A percentile compares a stretch with the other conserved stretches of the same genome.
These are phyloP conservation scores for Cavia porcellus DNA, from an alignment of 2,113 vertebrate genomes.

Conservation along the genomic window DNA sequence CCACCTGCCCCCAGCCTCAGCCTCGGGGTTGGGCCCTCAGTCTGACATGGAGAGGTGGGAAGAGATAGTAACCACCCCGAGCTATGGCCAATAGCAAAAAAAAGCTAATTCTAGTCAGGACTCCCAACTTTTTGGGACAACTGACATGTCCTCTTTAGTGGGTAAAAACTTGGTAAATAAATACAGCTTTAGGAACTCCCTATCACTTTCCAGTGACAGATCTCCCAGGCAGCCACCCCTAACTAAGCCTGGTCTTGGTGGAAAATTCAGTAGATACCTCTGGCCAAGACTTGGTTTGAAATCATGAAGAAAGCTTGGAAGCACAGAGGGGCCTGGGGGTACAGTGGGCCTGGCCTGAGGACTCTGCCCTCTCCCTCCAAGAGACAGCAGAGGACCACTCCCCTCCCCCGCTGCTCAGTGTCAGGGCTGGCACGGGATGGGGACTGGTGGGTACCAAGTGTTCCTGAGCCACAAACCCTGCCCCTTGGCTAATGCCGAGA, in stretches of 20 bases:
- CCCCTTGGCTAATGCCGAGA: constrained; percentile 43
- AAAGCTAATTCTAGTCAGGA: background rate
- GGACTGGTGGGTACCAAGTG: background rate
- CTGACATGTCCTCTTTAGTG: background rate
- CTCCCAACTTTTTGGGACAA: background rate
- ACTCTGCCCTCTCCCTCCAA: background rate
- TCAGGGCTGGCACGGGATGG: constrained; percentile 9
- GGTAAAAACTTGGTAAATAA: background rate
- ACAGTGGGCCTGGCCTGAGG: background rate
- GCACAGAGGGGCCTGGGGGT: background rate
- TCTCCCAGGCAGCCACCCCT: background rate
- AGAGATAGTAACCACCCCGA: background rate
- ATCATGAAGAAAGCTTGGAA: background rate
- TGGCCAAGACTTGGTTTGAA: background rate
- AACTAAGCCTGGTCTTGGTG: background rate
- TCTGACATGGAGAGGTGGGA: background rate
- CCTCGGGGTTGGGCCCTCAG: background rate
- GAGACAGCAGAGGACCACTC: background rate
- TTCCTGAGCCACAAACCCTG: constrained; percentile 50
- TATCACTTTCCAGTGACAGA: accelerated
- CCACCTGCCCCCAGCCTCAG: constrained; percentile 67
- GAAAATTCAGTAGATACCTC: background rate
- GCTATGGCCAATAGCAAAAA: background rate
- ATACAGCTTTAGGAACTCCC: background rate
- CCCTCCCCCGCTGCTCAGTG: constrained; percentile 42